Evolutionary conservation across 2,888 invertebrate genomes (phyloP).

Genomic region (Chrysodeixis includens): DNA sequence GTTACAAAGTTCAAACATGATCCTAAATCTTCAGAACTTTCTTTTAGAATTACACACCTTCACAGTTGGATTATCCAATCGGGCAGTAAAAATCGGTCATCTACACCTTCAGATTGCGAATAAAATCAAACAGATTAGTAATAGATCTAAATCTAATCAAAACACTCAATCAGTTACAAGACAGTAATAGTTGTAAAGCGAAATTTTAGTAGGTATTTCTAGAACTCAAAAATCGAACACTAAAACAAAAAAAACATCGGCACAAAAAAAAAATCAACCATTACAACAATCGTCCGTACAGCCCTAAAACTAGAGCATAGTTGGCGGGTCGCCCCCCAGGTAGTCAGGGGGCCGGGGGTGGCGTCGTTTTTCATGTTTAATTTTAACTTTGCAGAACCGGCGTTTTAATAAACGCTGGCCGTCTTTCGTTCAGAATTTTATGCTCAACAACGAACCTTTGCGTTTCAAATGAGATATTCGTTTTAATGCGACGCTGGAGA

Average conservation of each 20-base stretch:
- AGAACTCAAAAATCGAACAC: too few species aligned
- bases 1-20: too few species aligned
- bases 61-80: too few species aligned
- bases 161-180: too few species aligned
- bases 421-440: constrained; percentile 85
- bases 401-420: constrained; percentile 86
- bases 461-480: constrained; percentile 78
- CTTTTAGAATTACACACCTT: too few species aligned
- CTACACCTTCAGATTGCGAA: too few species aligned
- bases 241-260: neutral
- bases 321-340: constrained; percentile 69
- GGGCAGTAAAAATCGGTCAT: too few species aligned
- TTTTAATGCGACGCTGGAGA: constrained; percentile 80
- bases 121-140: too few species aligned
- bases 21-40: too few species aligned
- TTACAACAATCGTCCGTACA: constrained; percentile 34
- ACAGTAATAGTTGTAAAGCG: too few species aligned
- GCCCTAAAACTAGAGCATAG: constrained; percentile 70
- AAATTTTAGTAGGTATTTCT: too few species aligned
- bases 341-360: constrained; percentile 57
- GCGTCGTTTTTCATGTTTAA: constrained; percentile 88
- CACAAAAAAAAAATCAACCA: neutral
- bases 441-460: constrained; percentile 77
- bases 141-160: too few species aligned
- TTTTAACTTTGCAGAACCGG: constrained; percentile 88